Evolutionary conservation across 2,797 vertebrate species (phyloP).

Genomic region (Tympanoctomys barrerae): DNA sequence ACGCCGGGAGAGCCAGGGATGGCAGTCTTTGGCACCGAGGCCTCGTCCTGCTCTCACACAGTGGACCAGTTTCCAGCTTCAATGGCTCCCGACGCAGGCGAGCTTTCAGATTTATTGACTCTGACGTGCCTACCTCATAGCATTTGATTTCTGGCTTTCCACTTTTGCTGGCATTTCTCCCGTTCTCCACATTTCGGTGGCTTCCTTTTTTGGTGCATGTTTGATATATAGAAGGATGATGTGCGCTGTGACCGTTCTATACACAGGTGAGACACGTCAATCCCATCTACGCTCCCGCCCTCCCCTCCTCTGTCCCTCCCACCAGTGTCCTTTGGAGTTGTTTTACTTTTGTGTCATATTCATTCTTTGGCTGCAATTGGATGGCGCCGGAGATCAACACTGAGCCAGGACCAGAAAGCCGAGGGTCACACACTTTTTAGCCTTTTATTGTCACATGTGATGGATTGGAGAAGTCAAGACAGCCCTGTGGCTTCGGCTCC

Average conservation of each 20-base stretch:
- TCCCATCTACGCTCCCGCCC: not conserved
- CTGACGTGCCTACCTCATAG: no score
- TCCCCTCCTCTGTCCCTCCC: not conserved
- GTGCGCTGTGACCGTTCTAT: no score
- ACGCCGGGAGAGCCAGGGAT: no score
- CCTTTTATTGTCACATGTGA: not conserved
- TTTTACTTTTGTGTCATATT: not conserved
- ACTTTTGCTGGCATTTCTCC: not conserved
- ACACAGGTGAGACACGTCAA: not conserved
- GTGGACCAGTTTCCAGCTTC: no score
- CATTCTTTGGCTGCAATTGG: not conserved
- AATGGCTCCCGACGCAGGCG: no score
- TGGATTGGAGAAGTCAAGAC: not conserved
- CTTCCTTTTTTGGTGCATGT: not conserved
- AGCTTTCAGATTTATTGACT: not conserved
- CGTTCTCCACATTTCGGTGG: not conserved
- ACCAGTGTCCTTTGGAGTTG: not conserved
- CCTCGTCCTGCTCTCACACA: no score
- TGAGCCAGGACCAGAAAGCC: not conserved
- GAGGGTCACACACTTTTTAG: not conserved
- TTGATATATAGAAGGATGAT: not conserved
- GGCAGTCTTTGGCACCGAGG: no score
- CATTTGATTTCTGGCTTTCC: not conserved
- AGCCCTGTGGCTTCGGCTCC: not conserved
- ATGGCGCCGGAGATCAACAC: not conserved